These are phyloP conservation scores for Lutraria rhynchaena DNA, from an alignment of 1,140 invertebrate genomes.

Conservation along the genomic window DNA sequence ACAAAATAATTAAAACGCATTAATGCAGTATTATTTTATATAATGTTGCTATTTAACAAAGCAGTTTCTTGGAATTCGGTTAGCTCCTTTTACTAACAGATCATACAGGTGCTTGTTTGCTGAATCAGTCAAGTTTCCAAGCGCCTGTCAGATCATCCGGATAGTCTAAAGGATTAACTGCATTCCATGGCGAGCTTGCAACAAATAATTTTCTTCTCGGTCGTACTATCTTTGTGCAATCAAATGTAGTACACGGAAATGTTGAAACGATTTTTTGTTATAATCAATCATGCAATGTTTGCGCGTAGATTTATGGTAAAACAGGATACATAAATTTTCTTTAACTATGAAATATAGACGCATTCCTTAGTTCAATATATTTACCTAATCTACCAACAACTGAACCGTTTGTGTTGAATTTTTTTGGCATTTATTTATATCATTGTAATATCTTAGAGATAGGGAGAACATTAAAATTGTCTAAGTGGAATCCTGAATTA, in stretches of 20 bases:
- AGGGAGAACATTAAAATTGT: too few relatives aligned
- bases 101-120: slow-evolving; percentile 30
- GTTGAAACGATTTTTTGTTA: slow-evolving; percentile 8
- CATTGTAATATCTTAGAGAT: too few relatives aligned
- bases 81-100: background rate
- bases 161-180: slow-evolving; percentile 48
- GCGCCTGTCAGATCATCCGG: slow-evolving; percentile 2
- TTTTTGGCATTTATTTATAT: too few relatives aligned
- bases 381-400: background rate
- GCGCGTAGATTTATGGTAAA: background rate
- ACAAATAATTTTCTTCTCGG: slow-evolving; percentile 15
- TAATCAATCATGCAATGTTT: background rate
- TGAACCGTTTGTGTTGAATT: slow-evolving; percentile 8
- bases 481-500: too few relatives aligned
- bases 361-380: slow-evolving; percentile 8
- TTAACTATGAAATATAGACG: slow-evolving; percentile 1
- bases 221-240: slow-evolving; percentile 17
- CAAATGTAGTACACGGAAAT: background rate
- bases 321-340: slow-evolving; percentile 26
- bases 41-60: too few relatives aligned
- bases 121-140: slow-evolving; percentile 22
- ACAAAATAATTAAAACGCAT: too few relatives aligned
- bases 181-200: slow-evolving; percentile 32
- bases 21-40: too few relatives aligned
- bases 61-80: too few relatives aligned